These are phyloP conservation scores for Drosophila ogumai DNA, from an alignment of 1,140 invertebrate genomes.

Conservation along the genomic window DNA sequence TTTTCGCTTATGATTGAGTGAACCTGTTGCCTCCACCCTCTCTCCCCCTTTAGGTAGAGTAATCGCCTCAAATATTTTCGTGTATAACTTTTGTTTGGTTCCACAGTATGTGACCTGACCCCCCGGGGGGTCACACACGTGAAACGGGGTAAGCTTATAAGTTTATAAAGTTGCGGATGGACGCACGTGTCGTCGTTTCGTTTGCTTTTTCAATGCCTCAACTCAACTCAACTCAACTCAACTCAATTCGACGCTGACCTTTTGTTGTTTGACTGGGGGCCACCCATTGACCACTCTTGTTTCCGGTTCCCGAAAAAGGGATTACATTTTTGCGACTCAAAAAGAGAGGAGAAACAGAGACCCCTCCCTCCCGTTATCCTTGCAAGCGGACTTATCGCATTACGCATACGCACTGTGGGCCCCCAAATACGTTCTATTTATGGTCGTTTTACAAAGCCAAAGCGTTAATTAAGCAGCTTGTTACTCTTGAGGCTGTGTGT, in stretches of 20 bases:
- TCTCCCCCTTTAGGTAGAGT: not conserved
- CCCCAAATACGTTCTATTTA: conserved; percentile 13
- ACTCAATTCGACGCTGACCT: conserved; percentile 16
- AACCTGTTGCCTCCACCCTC: conserved; percentile 20
- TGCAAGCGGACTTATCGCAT: conserved; percentile 45
- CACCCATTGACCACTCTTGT: not conserved
- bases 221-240: not conserved
- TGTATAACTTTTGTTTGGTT: conserved; percentile 41
- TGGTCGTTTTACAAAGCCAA: conserved; percentile 34
- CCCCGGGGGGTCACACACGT: conserved; percentile 16
- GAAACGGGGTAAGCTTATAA: conserved; percentile 40
- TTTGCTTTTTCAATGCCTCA: conserved; percentile 25
- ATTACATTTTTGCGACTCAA: conserved; percentile 40
- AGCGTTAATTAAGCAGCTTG: conserved; percentile 35
- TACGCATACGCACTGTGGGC: conserved; percentile 56
- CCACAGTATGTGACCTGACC: conserved; percentile 17
- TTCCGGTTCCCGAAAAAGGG: conserved; percentile 39
- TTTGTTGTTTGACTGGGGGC: conserved; percentile 41
- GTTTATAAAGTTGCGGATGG: conserved; percentile 53
- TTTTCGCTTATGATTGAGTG: conserved; percentile 6
- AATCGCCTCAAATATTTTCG: conserved; percentile 47
- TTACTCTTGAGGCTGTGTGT: conserved; percentile 1
- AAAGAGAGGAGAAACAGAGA: not conserved
- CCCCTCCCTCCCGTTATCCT: not conserved
- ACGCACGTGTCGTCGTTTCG: conserved; percentile 47